Conservation (phyloP, 2,888 invertebrate genomes). For the Mechanitis mazaeus region DNA sequence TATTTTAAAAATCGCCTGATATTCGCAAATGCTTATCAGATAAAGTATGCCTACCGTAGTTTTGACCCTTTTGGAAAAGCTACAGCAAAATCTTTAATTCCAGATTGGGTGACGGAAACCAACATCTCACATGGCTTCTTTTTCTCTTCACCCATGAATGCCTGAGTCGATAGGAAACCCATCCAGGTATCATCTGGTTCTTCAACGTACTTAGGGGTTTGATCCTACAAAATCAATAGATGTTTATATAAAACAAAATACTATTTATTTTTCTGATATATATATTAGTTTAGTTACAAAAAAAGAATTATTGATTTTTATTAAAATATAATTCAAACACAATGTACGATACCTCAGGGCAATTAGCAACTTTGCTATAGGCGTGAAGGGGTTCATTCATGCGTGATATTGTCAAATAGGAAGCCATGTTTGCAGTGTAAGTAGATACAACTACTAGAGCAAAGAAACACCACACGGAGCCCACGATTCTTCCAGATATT, state of each 20-base stretch:
- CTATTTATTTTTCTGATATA: no score
- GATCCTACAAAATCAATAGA: slow-evolving; percentile 5
- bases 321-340: no score
- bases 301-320: no score
- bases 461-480: slow-evolving; percentile 99
- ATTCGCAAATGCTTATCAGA: slow-evolving; percentile 35
- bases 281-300: no score
- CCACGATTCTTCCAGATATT: slow-evolving; percentile 93
- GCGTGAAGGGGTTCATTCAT: slow-evolving; percentile 92
- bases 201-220: slow-evolving; percentile 1
- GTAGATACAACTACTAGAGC: slow-evolving; percentile 96
- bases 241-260: background rate
- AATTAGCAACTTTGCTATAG: slow-evolving; percentile 51
- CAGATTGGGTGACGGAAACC: slow-evolving; percentile 86
- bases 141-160: slow-evolving; percentile 23
- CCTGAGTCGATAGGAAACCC: slow-evolving; percentile 38
- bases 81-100: slow-evolving; percentile 90
- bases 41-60: slow-evolving; percentile 79
- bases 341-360: slow-evolving; percentile 44
- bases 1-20: slow-evolving; percentile 20
- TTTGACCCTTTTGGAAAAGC: slow-evolving; percentile 95
- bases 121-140: slow-evolving; percentile 94
- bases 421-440: slow-evolving; percentile 97
- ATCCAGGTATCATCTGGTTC: slow-evolving; percentile 47
- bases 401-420: slow-evolving; percentile 94